Evolutionary conservation across 2,888 invertebrate genomes (phyloP).

Genomic region (Nymphalis polychloros): DNA sequence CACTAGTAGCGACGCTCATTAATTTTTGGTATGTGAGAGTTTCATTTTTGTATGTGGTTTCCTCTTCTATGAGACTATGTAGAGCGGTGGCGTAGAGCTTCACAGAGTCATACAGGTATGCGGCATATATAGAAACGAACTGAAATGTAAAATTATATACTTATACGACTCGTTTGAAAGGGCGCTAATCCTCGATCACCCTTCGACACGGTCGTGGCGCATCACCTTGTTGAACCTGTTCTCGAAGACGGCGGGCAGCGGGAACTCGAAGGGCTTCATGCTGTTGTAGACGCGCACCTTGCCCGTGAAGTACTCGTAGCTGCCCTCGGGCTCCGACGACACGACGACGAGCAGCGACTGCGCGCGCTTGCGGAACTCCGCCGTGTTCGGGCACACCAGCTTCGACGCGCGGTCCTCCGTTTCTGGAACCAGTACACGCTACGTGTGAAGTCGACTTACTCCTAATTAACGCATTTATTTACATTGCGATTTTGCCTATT

Average conservation of each 20-base stretch:
- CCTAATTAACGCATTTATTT: background rate
- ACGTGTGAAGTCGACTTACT: background rate
- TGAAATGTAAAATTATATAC: conserved; percentile 65
- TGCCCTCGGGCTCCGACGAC: conserved; percentile 89
- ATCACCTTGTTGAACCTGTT: conserved; percentile 76
- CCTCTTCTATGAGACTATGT: conserved; percentile 85
- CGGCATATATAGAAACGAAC: conserved; percentile 95
- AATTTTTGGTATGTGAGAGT: conserved; percentile 84
- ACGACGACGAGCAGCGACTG: conserved; percentile 94
- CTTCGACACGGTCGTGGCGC: background rate
- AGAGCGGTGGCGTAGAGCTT: conserved; percentile 94
- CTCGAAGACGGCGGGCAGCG: conserved; percentile 82
- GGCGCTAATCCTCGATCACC: no score
- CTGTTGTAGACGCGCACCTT: conserved; percentile 90
- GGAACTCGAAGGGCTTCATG: conserved; percentile 90
- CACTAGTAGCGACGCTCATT: conserved; percentile 88
- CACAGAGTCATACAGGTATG: conserved; percentile 97
- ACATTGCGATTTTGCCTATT: no score
- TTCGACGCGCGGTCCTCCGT: conserved; percentile 75
- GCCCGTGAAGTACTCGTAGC: conserved; percentile 89
- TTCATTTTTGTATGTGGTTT: conserved; percentile 60
- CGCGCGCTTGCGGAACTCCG: conserved; percentile 85
- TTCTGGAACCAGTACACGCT: conserved; percentile 46
- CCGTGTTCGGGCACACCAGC: conserved; percentile 80
- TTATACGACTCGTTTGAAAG: no score